Base-by-base conservation (phyloP, 1,140 invertebrate genomes). In the Musca vetustissima region DNA sequence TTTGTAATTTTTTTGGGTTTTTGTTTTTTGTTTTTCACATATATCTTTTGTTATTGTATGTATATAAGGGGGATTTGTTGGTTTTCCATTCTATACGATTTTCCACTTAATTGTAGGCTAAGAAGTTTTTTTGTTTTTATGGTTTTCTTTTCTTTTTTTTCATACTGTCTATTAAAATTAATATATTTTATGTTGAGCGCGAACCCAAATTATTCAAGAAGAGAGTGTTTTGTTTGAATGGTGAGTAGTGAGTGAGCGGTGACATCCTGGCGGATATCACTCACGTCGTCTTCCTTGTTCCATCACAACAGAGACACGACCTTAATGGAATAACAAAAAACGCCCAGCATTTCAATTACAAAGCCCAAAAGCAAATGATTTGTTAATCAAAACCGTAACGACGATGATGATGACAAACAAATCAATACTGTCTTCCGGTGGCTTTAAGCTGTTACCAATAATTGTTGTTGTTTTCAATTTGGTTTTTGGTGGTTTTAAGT, bases 171-270 rank as follows among this genome's bases (percentile, higher is more conserved):
- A 43, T 43, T 43, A 43, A 43, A 43, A 43, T 43, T 43, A 43
- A 43, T 55, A 19, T 61, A 43, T 61, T 61, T 61, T 61, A 61
- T 61, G 57, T 36, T 61, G 57, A 61, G 57, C 57, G 57, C 57
- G 57, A 61, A 61, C 57, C 57, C 57, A 61, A 61, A 61, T 61
- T 61, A 61, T 61, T 61, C 57, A 61, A 59, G 28, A 61, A 61
- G 57, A 43, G 28, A 43, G 57, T 61, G 57, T 36, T 61, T 61
- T 61, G 36, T 43, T 43, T 43, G 36, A 43, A 43, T 9, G 36
- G 36, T 32, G 28, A 13, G 6, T 7, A 2, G 36, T 11, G 1
- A 8, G 36, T 13, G 6, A 2, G 36, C 28, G 3, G 28, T 11
- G 36, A 13, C 36, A 43, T 43, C 11, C 36, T 43, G 36, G 4